Percentiles rank a stretch among this genome's conserved stretches.
Conservation (phyloP, 2,888 invertebrate genomes). For the Schizaphis graminum region DNA sequence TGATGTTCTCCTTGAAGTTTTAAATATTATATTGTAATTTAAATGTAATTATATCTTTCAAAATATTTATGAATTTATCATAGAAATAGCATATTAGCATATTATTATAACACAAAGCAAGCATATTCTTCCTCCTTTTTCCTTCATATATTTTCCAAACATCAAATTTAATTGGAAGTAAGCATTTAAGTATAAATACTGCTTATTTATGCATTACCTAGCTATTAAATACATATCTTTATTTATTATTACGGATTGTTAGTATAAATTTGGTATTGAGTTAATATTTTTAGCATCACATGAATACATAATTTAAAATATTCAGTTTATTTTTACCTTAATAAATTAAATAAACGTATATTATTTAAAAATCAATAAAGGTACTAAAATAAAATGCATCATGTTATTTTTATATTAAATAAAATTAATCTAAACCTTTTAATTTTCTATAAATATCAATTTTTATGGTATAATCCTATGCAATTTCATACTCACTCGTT, state of each 20-base stretch:
- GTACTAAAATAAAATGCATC: neutral
- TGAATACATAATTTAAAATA: neutral
- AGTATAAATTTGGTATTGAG: neutral
- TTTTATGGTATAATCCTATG: neutral
- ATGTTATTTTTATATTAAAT: neutral
- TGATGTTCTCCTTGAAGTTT: neutral
- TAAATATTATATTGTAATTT: neutral
- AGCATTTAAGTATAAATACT: neutral
- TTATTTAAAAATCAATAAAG: neutral
- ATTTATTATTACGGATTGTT: neutral
- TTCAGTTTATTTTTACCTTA: neutral
- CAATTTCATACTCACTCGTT: constrained; percentile 50
- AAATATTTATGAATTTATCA: constrained; percentile 6
- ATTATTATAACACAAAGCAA: neutral
- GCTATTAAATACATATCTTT: neutral
- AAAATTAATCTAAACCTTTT: neutral
- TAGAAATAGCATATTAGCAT: too few relatives aligned
- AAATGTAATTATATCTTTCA: neutral
- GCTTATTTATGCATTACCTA: too few relatives aligned
- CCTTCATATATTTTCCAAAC: neutral
- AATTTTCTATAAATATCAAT: neutral
- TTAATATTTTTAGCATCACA: neutral
- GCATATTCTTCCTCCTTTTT: neutral
- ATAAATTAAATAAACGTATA: neutral
- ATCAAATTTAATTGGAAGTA: neutral